Conservation (phyloP, 2,888 invertebrate genomes). For the Cerceris ruficornis region DNA sequence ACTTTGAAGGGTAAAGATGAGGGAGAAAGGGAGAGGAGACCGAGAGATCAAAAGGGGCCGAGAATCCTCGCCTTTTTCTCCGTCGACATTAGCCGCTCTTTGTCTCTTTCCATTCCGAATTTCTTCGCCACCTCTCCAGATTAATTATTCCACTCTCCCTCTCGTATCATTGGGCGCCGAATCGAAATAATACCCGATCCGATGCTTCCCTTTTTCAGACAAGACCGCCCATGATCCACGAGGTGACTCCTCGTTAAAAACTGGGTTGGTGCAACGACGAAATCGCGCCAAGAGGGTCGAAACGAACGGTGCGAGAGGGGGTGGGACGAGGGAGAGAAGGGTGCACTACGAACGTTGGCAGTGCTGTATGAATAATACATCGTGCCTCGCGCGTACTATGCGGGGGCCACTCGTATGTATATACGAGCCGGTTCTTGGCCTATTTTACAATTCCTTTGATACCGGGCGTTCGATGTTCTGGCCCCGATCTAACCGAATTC, state of each 20-base stretch:
- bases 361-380: slow-evolving; percentile 60
- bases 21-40: slow-evolving; percentile 37
- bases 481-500: slow-evolving; percentile 37
- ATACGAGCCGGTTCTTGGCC: slow-evolving; percentile 53
- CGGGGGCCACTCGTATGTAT: slow-evolving; percentile 27
- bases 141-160: slow-evolving; percentile 60
- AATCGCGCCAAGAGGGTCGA: slow-evolving; percentile 14
- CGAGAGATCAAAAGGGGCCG: slow-evolving; percentile 33
- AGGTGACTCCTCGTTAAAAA: slow-evolving; percentile 17
- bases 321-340: slow-evolving; percentile 22
- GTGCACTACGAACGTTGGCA: slow-evolving; percentile 34
- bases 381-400: slow-evolving; percentile 44
- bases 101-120: not conserved
- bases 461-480: slow-evolving; percentile 22
- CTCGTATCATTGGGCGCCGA: slow-evolving; percentile 51
- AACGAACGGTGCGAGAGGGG: slow-evolving; percentile 6
- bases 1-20: slow-evolving; percentile 54
- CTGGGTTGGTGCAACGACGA: slow-evolving; percentile 3
- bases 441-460: slow-evolving; percentile 64
- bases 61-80: slow-evolving; percentile 22
- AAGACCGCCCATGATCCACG: slow-evolving; percentile 17
- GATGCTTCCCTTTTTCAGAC: not conserved
- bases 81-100: not conserved
- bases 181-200: slow-evolving; percentile 44
- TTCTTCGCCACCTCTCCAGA: slow-evolving; percentile 41